Evolutionary conservation across 2,113 vertebrate genomes (phyloP).

Genomic region (Blennius ocellaris): DNA sequence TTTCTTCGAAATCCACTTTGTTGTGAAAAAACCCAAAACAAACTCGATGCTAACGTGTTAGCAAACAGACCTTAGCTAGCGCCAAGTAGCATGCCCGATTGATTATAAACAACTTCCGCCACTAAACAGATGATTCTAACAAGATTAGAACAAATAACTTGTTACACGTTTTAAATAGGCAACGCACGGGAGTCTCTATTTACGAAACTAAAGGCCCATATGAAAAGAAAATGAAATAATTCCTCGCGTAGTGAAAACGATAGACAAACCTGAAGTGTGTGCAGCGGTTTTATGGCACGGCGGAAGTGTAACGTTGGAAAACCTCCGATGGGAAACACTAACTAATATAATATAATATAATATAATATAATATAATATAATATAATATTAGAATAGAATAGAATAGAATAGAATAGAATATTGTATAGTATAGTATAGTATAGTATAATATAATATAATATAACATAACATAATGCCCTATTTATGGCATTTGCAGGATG

Average conservation of each 20-base stretch:
- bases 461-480: no score
- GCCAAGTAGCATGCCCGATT: conserved; percentile 27
- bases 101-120: conserved; percentile 29
- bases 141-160: accelerated
- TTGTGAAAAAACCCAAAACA: background rate
- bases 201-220: background rate
- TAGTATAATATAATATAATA: conserved; percentile 3
- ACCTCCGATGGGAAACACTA: conserved; percentile 48
- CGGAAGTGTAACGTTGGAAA: conserved; percentile 52
- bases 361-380: conserved; percentile 2
- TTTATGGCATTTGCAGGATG: no score
- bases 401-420: background rate
- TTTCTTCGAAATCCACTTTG: background rate
- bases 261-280: conserved; percentile 78
- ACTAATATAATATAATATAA: conserved; percentile 16
- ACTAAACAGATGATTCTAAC: background rate
- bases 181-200: accelerated
- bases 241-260: background rate
- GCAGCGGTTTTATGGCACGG: conserved; percentile 74
- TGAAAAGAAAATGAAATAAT: background rate
- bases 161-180: accelerated
- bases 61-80: conserved; percentile 33
- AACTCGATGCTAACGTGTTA: conserved; percentile 22
- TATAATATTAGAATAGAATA: background rate
- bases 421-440: conserved; percentile 1